Base-by-base conservation (phyloP, 2,113 vertebrate genomes). In the Tretioscincus oriximinensis region DNA sequence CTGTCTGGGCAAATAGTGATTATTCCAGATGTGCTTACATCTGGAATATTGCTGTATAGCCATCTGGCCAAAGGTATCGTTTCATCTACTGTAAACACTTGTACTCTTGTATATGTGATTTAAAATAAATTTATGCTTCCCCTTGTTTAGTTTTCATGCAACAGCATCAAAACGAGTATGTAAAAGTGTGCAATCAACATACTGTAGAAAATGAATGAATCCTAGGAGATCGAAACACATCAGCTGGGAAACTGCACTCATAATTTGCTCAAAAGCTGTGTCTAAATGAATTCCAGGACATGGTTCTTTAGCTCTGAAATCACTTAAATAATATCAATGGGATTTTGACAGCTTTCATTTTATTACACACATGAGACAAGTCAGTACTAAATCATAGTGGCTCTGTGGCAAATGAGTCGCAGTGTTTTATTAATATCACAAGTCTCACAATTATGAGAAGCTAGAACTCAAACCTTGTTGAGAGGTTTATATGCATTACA, bases 341-440 rank as follows among this genome's bases (percentile, higher is more conserved):
- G 2, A 0, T 3, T 83, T 86, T 81, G 84, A 75, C 78, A 65
- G 81, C 49, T 89, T 90, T 87, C 1, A 0, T 67, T 83, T 67
- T 78, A 21, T 74, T 86, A 80, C 76, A 87, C 87, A 80, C 77
- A 77, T 86, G 73, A 77, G 41, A 79, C 77, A 70, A 61, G 51
- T 61, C 64, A 72, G 70, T 84, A 78, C 73, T 72, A 83, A 89
- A 60, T 77, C 49, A 49, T 58, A 78, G 9, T 79, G 76, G 22
- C 81, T 88, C 86, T 86, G 87, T 70, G 75, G 35, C 73, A 81
- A 87, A 83, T 76, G n/a, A 87, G 67, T 75, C 80, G 64, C 77
- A 80, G 81, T 79, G 87, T 86, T 80, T 77, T 85, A 70, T 41
- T 81, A 79, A 61, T 47, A 6, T 71, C 51, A 74, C 81, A 79